These are phyloP conservation scores for Theonella swinhoei DNA, from an alignment of 37 sponge, comb jelly and placozoan species.

Conservation along the genomic window DNA sequence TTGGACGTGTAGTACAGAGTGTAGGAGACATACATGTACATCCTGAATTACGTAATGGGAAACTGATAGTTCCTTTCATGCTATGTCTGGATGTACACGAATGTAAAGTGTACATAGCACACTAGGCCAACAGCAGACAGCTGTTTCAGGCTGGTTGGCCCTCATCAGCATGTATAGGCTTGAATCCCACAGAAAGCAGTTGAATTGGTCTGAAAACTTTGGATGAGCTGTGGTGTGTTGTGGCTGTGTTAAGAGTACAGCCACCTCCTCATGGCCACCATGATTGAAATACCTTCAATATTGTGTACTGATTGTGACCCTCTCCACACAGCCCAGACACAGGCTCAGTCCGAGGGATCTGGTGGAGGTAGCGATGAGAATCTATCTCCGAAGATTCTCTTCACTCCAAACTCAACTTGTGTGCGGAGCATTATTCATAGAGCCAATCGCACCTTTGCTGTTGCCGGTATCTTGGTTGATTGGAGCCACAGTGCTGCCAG, in stretches of 20 bases:
- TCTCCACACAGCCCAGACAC: background rate
- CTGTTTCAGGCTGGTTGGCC: no score
- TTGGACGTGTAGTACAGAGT: no score
- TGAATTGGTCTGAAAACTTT: no score
- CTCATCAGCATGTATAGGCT: background rate
- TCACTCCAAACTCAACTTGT: conserved; percentile 42
- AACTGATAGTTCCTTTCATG: no score
- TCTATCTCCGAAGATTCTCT: conserved; percentile 70
- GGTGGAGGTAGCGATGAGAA: background rate
- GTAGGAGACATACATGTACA: no score
- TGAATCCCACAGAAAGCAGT: no score
- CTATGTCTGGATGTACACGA: no score
- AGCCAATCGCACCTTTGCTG: conserved; percentile 64
- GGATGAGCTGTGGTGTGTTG: no score
- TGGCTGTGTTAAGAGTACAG: no score
- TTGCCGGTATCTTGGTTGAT: conserved; percentile 11
- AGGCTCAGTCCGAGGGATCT: background rate
- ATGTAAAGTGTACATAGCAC: no score
- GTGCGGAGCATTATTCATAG: conserved; percentile 49
- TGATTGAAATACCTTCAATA: background rate
- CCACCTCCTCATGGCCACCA: background rate
- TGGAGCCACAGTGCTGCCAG: conserved; percentile 22
- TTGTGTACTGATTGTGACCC: background rate
- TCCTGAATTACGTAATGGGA: no score
- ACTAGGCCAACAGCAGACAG: no score